These are phyloP conservation scores for Heliconius erato DNA, from an alignment of 2,888 invertebrate species.

Conservation along the genomic window DNA sequence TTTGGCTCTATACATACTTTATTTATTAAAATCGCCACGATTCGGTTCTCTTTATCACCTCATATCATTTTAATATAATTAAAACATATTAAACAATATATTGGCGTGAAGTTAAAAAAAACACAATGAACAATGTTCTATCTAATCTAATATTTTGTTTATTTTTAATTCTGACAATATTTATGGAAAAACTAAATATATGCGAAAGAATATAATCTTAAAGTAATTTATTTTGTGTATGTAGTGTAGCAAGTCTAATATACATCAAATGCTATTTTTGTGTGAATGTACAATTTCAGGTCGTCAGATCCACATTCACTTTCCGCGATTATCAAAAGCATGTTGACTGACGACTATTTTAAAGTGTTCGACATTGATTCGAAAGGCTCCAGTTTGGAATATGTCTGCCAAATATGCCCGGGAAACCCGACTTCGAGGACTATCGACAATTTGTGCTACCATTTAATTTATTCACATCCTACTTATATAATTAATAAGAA, in stretches of 20 bases:
- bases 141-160: too few species aligned
- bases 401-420: constrained; percentile 70
- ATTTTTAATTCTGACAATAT: too few species aligned
- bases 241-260: background rate
- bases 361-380: constrained; percentile 59
- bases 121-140: too few species aligned
- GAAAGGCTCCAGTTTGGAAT: constrained; percentile 59
- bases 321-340: constrained; percentile 57
- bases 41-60: too few species aligned
- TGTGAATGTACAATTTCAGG: constrained; percentile 66
- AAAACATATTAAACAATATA: too few species aligned
- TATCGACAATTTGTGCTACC: constrained; percentile 59
- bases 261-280: background rate
- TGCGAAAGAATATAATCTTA: background rate
- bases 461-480: constrained; percentile 60
- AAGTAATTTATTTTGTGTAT: constrained; percentile 8
- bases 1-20: too few species aligned
- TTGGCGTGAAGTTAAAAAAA: too few species aligned
- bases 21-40: too few species aligned
- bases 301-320: constrained; percentile 48
- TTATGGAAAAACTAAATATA: too few species aligned
- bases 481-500: constrained; percentile 46
- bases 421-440: constrained; percentile 54
- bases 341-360: constrained; percentile 60
- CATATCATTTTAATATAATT: too few species aligned